Conservation (phyloP, 1,140 invertebrate genomes). For the Drosophila oshimai region DNA sequence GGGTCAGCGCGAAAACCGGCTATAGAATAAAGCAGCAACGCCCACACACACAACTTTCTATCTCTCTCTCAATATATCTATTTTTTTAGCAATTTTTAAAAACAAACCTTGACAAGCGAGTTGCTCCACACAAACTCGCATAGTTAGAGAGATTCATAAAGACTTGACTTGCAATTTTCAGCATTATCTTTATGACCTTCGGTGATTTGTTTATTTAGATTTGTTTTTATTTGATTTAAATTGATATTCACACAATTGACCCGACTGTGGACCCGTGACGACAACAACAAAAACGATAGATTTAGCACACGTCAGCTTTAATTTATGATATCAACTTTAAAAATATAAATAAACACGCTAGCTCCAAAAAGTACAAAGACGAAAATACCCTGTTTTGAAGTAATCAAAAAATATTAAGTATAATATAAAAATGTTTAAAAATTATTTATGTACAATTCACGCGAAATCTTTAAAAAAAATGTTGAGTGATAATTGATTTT, state of each 20-base stretch:
- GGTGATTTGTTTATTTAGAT: constrained; percentile 21
- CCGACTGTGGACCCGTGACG: constrained; percentile 15
- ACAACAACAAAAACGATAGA: not conserved
- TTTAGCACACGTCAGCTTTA: constrained; percentile 59
- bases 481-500: too few relatives aligned
- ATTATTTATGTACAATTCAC: too few relatives aligned
- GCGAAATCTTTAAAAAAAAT: too few relatives aligned
- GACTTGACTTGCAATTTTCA: constrained; percentile 1
- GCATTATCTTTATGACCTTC: constrained; percentile 44
- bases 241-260: constrained; percentile 50
- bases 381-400: constrained; percentile 8
- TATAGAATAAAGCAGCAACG: not conserved
- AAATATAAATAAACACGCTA: constrained; percentile 9
- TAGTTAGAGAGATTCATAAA: not conserved
- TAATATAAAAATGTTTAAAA: too few relatives aligned
- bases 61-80: not conserved
- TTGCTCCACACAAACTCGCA: too few relatives aligned
- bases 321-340: constrained; percentile 64
- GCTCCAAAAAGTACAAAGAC: not conserved
- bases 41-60: constrained; percentile 8
- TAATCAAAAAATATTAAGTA: not conserved
- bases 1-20: constrained; percentile 25
- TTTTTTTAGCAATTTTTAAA: not conserved
- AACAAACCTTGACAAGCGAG: not conserved
- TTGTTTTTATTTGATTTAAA: constrained; percentile 35